Base-by-base conservation (phyloP, 2,797 vertebrate genomes). In the Hydrocynus forskahlii region DNA sequence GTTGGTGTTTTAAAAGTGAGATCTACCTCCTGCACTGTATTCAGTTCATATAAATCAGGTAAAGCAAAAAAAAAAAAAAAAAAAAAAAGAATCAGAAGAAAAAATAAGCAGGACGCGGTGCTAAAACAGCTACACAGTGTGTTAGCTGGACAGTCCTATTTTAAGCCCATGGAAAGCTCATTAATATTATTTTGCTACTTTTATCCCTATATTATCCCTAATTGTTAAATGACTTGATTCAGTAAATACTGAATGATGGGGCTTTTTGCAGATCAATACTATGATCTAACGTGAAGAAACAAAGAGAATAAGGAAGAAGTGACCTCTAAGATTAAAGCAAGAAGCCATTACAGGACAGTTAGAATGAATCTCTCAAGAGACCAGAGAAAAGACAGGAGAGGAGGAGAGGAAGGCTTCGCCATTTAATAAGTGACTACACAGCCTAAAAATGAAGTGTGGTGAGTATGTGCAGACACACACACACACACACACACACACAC, bases 211-310 rank as follows among this genome's bases (percentile, higher is more conserved):
- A 40, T 21, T 71, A 35, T 21, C 79, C 43, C 35, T 67, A 85
- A 90, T 82, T 85, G 82, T 85, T 87, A 43, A 17, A 76, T 86
- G 84, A 82, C 82, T 79, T 86, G 81, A 80, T 86, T 85, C 85
- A 79, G 71, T 4, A 29, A 79, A 67, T 82, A 81, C 45, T 57
- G 82, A 66, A 66, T 78, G 57, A 45, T 54, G 68, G 23, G 80
- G 81, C 54, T 74, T 79, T 77, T 79, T 70, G 69, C 48, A 83
- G 83, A 67, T 84, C 60, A 48, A 80, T 79, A 75, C 72, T 38
- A 86, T 63, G 48, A 88, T 80, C 62, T 48, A 52, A 21, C 29
- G 76, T 63, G 76, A 75, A 84, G 82, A 78, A 81, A 63, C 29
- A 64, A 74, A 80, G 69, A 59, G 50, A 83, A 59, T 35, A 13